Conservation (phyloP, 2,888 invertebrate species). For the Platycheirus rosarum region DNA sequence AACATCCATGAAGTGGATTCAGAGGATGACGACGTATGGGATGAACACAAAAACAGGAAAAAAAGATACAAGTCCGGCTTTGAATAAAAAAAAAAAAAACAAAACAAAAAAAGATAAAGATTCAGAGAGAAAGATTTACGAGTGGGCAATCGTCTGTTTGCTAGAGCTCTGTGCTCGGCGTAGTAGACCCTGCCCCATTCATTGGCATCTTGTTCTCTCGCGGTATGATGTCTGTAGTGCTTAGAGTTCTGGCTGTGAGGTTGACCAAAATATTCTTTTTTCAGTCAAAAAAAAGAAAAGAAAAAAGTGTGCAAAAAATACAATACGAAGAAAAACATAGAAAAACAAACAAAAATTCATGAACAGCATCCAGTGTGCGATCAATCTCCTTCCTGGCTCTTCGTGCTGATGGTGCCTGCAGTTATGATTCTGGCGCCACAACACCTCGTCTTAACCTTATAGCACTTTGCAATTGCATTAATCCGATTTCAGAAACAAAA, state of each 20-base stretch:
- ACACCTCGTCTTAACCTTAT: conserved; percentile 72
- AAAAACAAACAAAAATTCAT: conserved; percentile 64
- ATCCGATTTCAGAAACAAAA: conserved; percentile 37
- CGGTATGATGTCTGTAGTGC: conserved; percentile 64
- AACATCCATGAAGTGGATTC: conserved; percentile 69
- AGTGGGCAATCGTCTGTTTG: conserved; percentile 72
- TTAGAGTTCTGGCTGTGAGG: conserved; percentile 51
- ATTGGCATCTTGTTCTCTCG: conserved; percentile 72
- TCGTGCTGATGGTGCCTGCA: conserved; percentile 67
- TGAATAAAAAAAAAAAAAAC: conserved; percentile 31
- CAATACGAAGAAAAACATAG: conserved; percentile 38
- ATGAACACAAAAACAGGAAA: conserved; percentile 52
- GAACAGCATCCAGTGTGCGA: conserved; percentile 70
- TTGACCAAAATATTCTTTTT: conserved; percentile 67
- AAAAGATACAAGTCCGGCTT: conserved; percentile 71
- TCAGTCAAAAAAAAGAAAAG: no score
- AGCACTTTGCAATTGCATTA: conserved; percentile 69
- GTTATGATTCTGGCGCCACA: conserved; percentile 75
- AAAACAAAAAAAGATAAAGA: conserved; percentile 66
- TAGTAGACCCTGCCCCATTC: conserved; percentile 72
- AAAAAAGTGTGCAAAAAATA: conserved; percentile 57
- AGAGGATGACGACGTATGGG: conserved; percentile 60
- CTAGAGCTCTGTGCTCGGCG: conserved; percentile 63
- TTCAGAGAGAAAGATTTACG: conserved; percentile 73
- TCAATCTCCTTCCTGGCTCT: conserved; percentile 69